phyloP scores from a whole-genome alignment of 2,888 invertebrate species.

The Lasioglossum vierecki region DNA sequence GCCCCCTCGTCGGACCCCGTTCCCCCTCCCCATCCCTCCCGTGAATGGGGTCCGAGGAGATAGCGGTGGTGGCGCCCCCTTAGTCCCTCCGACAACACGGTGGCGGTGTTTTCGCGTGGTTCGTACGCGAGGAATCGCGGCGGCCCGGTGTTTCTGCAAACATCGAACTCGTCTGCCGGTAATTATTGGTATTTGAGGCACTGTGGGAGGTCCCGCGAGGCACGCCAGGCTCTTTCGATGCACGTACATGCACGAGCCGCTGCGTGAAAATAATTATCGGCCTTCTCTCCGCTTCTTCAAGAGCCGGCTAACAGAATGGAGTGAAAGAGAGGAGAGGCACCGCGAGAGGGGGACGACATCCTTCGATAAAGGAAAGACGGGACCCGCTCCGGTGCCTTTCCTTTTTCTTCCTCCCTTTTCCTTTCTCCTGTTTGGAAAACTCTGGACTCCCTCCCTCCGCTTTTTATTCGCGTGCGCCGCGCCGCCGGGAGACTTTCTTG shows the following conservation, averaged over 20 bases:
- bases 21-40: not conserved
- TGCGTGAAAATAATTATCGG: conserved; percentile 76
- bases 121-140: conserved; percentile 52
- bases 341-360: conserved; percentile 27
- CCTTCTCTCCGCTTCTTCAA: conserved; percentile 59
- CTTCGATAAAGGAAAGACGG: conserved; percentile 53
- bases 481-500: not conserved
- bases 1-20: not conserved
- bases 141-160: conserved; percentile 65
- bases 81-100: conserved; percentile 10
- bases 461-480: conserved; percentile 1
- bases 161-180: conserved; percentile 68
- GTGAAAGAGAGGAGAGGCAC: conserved; percentile 35
- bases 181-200: conserved; percentile 72
- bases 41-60: not conserved
- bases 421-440: conserved; percentile 19
- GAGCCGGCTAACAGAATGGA: conserved; percentile 13
- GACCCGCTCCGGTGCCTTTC: conserved; percentile 25
- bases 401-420: conserved; percentile 34
- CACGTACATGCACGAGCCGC: conserved; percentile 65
- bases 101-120: conserved; percentile 49
- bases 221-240: conserved; percentile 62
- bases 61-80: conserved; percentile 30
- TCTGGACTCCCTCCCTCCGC: not conserved
- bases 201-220: conserved; percentile 72